Conservation (phyloP, 2,888 invertebrate genomes). For the Drosophila pegasa region DNA sequence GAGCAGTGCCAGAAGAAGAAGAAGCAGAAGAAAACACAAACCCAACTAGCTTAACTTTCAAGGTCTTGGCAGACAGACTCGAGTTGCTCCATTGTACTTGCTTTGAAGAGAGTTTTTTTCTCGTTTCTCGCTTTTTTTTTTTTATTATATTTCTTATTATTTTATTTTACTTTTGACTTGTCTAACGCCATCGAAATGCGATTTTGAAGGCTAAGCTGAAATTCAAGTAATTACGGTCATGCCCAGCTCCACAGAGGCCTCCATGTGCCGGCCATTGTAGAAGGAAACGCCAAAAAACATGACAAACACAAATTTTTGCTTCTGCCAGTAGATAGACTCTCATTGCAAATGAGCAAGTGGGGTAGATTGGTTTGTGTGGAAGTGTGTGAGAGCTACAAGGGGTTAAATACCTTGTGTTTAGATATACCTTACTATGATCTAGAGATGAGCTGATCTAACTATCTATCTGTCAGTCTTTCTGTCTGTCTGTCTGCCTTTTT, state of each 20-base stretch:
- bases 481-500: neutral
- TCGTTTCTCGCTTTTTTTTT: too few species aligned
- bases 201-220: constrained; percentile 73
- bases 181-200: constrained; percentile 67
- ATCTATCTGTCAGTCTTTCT: neutral
- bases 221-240: constrained; percentile 73
- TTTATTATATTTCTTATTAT: constrained; percentile 24
- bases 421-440: too few species aligned
- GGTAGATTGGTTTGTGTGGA: neutral
- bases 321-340: neutral
- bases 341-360: neutral
- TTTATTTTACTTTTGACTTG: constrained; percentile 26
- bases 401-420: too few species aligned
- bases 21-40: constrained; percentile 18
- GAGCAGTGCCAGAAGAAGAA: neutral
- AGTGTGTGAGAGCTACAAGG: too few species aligned
- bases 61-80: constrained; percentile 62
- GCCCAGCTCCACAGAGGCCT: constrained; percentile 34
- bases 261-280: constrained; percentile 20
- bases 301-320: constrained; percentile 47
- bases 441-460: neutral
- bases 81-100: constrained; percentile 56
- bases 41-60: constrained; percentile 73
- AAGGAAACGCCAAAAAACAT: constrained; percentile 63
- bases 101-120: constrained; percentile 48